Evolutionary conservation across 1,140 invertebrate species (phyloP), one percentile per base, ranked within the genome.

Genomic region (Zaprionus kolodkinae): DNA sequence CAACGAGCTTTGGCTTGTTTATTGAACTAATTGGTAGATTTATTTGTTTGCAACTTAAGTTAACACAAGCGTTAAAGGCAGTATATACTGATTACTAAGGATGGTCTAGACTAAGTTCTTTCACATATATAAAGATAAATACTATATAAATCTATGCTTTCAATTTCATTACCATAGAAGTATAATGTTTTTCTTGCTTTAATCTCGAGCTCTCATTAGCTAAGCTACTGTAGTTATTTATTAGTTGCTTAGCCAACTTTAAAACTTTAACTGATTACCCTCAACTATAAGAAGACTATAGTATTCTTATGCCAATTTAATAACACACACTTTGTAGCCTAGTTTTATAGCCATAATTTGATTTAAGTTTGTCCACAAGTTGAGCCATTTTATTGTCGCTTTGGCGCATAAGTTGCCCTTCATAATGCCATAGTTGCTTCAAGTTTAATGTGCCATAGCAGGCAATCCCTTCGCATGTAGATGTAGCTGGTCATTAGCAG

Each of bases 401-500:
- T 33, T 33, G 30, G 5, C 40, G 13, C 40, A 45, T 15, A 45
- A 45, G 40, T 45, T 45, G 9, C n/a, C 2, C 40, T 15, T 45
- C 1, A 45, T 45, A 45, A 45, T 15, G 40, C 38, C n/a, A 15
- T n/a, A 45, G 40, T 45, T 38, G 11, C 10, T 15, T 15, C 17
- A 30, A 76, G 63, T 81, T 82, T 69, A 52, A 68, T 74, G 75
- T 59, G 40, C 50, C n/a, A n/a, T n/a, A n/a, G n/a, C n/a, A n/a
- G n/a, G n/a, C n/a, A 60, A 75, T 73, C 52, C n/a, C 48, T 57
- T 74, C 52, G 55, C 59, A 56, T 13, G 4, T 33, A 33, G 40
- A 13, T n/a, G 66, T 72, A 76, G 33, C 38, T 69, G 81, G 77
- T 85, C 73, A 80, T 80, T 84, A 77, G 70, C 59, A 57, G 25